phyloP scores from a whole-genome alignment of 2,797 vertebrate species.

The Catamblyrhynchus diadema region DNA sequence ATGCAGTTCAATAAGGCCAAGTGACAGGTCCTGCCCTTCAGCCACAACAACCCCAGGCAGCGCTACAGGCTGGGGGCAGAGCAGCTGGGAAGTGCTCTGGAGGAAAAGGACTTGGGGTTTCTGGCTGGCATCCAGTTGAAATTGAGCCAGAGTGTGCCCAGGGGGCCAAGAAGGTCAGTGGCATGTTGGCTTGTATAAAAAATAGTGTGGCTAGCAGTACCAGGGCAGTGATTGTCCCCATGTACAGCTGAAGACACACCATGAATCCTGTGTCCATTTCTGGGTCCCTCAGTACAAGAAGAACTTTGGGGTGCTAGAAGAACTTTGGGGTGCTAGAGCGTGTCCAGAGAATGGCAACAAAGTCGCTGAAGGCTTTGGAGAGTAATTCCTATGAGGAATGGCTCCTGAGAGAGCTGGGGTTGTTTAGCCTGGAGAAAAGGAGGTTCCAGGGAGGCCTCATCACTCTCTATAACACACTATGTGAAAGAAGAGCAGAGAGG shows the following conservation, averaged over 20 bases:
- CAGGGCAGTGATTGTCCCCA: not conserved
- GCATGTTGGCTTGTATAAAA: not conserved
- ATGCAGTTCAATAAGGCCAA: not conserved
- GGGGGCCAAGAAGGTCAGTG: not conserved
- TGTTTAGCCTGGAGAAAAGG: not conserved
- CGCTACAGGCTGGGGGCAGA: not conserved
- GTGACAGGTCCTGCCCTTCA: not conserved
- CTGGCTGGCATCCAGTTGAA: accelerated
- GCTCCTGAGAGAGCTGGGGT: not conserved
- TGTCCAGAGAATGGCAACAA: not conserved
- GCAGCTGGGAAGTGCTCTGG: not conserved
- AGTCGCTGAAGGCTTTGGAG: not conserved
- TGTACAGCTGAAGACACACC: too few relatives aligned
- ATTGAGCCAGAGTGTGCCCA: not conserved
- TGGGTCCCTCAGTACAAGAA: not conserved
- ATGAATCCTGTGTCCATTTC: not conserved
- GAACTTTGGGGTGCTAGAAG: not conserved
- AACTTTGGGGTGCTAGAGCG: accelerated
- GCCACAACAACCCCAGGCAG: too few relatives aligned
- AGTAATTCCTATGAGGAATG: accelerated
- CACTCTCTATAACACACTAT: too few relatives aligned
- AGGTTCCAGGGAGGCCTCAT: not conserved
- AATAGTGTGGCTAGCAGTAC: accelerated
- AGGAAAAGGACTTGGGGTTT: not conserved
- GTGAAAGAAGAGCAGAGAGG: not conserved